A percentile compares a stretch with the other conserved stretches of the same genome.
Evolutionary conservation across 2,113 vertebrate species (phyloP).

Genomic region (Shinisaurus crocodilurus): DNA sequence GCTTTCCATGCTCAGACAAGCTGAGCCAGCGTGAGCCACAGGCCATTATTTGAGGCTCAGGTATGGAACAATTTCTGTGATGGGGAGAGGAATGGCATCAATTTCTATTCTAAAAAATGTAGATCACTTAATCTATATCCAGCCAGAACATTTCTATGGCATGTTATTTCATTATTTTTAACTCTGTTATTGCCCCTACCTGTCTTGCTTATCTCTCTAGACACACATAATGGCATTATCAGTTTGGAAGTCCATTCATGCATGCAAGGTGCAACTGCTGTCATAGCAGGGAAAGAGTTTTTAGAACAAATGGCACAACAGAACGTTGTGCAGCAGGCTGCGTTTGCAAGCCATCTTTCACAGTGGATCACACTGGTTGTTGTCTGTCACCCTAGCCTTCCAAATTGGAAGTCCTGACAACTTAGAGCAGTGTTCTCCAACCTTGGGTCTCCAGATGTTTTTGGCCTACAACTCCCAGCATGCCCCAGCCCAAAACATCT

Average conservation of each 20-base stretch:
- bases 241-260: constrained; percentile 64
- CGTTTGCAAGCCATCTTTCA: constrained; percentile 58
- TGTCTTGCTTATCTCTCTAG: constrained; percentile 64
- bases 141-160: constrained; percentile 19
- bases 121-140: constrained; percentile 56
- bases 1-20: too few relatives aligned
- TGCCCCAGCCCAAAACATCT: too few relatives aligned
- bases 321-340: constrained; percentile 54
- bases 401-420: constrained; percentile 52
- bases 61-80: constrained; percentile 31
- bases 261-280: constrained; percentile 58
- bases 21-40: too few relatives aligned
- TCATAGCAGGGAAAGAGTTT: constrained; percentile 58
- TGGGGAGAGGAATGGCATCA: constrained; percentile 42
- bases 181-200: background rate
- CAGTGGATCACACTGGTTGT: constrained; percentile 65
- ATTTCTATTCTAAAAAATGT: constrained; percentile 36
- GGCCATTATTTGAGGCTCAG: constrained; percentile 50
- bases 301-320: constrained; percentile 56
- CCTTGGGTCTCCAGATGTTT: too few relatives aligned
- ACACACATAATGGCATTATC: constrained; percentile 66
- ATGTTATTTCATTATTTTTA: constrained; percentile 28
- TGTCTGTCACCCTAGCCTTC: constrained; percentile 62
- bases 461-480: too few relatives aligned
- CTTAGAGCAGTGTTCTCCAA: too few relatives aligned